A percentile compares a stretch with the other conserved stretches of the same genome.
Evolutionary conservation across 2,797 vertebrate genomes (phyloP).

Genomic region (Melanotaenia nigrans): DNA sequence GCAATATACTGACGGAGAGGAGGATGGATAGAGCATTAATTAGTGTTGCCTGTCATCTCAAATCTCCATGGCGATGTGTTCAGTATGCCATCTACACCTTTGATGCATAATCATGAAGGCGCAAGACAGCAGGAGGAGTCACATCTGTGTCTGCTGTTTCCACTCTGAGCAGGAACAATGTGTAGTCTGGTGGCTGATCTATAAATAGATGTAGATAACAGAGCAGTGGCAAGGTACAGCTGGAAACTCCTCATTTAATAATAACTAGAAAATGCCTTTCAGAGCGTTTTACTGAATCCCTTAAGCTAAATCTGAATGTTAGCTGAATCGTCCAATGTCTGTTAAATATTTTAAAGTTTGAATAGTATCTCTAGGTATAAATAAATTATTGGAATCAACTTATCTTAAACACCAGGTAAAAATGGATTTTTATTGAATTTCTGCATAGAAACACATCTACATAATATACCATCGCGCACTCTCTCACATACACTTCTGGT

Average conservation of each 20-base stretch:
- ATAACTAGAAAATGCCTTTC: no score
- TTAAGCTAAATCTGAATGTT: no score
- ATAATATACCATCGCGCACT: conserved; percentile 54
- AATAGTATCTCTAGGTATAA: no score
- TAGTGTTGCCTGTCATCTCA: conserved; percentile 76
- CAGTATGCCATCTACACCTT: conserved; percentile 71
- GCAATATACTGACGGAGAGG: conserved; percentile 39
- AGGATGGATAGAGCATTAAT: conserved; percentile 64
- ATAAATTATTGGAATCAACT: neutral
- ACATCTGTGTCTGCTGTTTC: conserved; percentile 49
- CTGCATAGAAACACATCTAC: conserved; percentile 81
- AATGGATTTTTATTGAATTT: conserved; percentile 73
- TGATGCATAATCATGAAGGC: conserved; percentile 63
- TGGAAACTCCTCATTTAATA: conserved; percentile 6
- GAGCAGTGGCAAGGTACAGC: neutral
- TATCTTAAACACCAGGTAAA: conserved; percentile 38
- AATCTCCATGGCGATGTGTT: conserved; percentile 82
- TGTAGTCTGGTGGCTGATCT: conserved; percentile 31
- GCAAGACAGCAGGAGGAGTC: conserved; percentile 52
- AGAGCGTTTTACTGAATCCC: no score
- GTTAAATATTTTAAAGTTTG: no score
- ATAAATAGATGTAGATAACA: conserved; percentile 56
- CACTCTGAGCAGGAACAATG: conserved; percentile 33
- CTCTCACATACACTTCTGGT: conserved; percentile 49
- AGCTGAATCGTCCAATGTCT: no score